Base-by-base conservation (phyloP, 2,797 vertebrate genomes). In the Poecile montanus region DNA sequence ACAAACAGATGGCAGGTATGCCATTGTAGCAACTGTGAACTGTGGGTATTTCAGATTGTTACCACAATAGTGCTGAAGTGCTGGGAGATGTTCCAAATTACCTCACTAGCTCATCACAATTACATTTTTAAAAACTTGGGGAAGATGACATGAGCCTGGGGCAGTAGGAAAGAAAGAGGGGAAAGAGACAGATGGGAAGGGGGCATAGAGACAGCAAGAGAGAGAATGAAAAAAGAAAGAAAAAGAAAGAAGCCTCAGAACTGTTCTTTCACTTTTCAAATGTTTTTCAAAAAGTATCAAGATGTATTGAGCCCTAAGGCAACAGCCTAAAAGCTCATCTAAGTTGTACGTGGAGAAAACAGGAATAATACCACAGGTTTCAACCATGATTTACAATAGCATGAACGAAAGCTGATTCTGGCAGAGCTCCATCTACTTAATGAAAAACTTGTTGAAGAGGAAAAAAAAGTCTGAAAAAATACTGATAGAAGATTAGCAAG, bases 401-500 rank as follows among this genome's bases (percentile, higher is more conserved):
- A 47, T 85, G 65, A 89, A 94, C 85, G 68, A 96, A 94, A 93
- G 76, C 53, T 91, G 47, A 88, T 54, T 54, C 94, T 97, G 96
- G 95, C 92, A 92, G 62, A 83, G 19, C 13, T 94, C 94, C 91
- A 91, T 80, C 36, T 83, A 27, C 50, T 95, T 96, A 95, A 96
- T 95, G 87, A 93, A 95, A 93, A 89, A 65, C 54, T 93, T 79
- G 68, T 23, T 89, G 65, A 95, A 83, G 79, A 88, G 47, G 15
- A 38, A 85, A 86, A 77, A 53, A 61, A 40, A 30, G 32, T 21
- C 30, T 78, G 27, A 75, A 92, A 75, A 90, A 63, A 70, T 48
- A 25, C 38, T 70, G 72, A 62, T 58, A 91, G 71, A 91, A 75
- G 78, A 75, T 95, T 95, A 93, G 42, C 68, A 92, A 89, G 86